Evolutionary conservation across 2,888 invertebrate genomes (phyloP), one percentile per base, ranked within the genome.

Genomic region (Clepsis dumicolana): DNA sequence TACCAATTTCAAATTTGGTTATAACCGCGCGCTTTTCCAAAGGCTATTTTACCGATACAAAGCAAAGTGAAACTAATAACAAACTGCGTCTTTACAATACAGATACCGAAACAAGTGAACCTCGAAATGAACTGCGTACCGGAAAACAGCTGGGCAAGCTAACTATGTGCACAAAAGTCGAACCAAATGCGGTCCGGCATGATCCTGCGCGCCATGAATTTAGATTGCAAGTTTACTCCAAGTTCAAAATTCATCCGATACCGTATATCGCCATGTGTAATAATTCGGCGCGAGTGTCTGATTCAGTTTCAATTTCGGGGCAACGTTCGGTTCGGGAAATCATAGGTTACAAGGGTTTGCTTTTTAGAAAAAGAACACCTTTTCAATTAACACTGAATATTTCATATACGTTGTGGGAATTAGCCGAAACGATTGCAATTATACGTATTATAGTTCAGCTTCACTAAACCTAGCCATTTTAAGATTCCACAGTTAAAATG

Each of bases 181-280:
- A 77, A 76, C 78, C 77, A 72, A 76, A 76, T 77, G 77, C 74
- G 76, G 82, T 80, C 81, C 79, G 74, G 76, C 77, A 74, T 77
- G 80, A 75, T 78, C 77, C 71, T 71, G 74, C 84, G 79, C 79
- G 81, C 87, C 83, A 90, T 91, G 90, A 91, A 91, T 91, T 90
- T 90, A 91, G 88, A 91, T 91, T 89, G 86, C 88, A 85, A 85
- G 89, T 88, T 91, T 89, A 90, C 88, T 84, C 83, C 85, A 84
- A 85, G 82, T 86, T 86, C 89, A 84, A 89, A 89, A 87, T 89
- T 88, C 85, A 86, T 82, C 80, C 80, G 77, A 84, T 86, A 82
- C 77, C 76, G 75, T 77, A 74, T 77, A 72, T 74, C 61, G 75
- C 71, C 73, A 74, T 63, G 63, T 70, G 63, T 63, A 64, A 61